Evolutionary conservation across 2,888 invertebrate genomes (phyloP), one percentile per base, ranked within the genome.

Genomic region (Melikaiella ostensackeni): DNA sequence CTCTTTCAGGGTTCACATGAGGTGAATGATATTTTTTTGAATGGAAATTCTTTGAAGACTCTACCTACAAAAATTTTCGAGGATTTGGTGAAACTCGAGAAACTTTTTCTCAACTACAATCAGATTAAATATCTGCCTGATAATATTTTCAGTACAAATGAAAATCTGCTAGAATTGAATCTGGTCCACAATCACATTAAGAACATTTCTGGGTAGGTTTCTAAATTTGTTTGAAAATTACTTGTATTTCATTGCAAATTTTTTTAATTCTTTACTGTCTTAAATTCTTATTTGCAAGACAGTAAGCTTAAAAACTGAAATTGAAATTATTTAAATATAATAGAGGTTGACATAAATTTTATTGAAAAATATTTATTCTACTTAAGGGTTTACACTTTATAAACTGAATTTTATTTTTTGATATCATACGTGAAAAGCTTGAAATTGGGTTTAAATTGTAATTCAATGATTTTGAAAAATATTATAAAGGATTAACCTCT

Each of bases 101-200:
- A 92, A 59, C 91, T 97, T 77, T 94, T 95, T 86, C 90, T 97
- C 76, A 93, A 94, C 80, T 91, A 93, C 79, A 97, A 97, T 89
- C 91, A 92, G 73, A 85, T 97, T 11, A 91, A 88, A 55, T 91
- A 90, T 33, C 89, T 96, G 76, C 93, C 94, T 24, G 93, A 94
- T 55, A 92, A 92, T 73, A 84, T 95, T 73, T 95, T 96, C 87
- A 90, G 90, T 6, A 91, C 93, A 21, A 91, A 74, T 62, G n/a
- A 1, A 1, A 76, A 57, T 21, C n/a, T 82, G 5, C 38, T 55
- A 21, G 3, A 27, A 24, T 50, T 82, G 13, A 93, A 94, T 87
- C 91, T 97, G 74, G 93, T 94, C 50, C 91, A 94, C 79, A 97
- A 97, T 90, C 92, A 92, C 30, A 89, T 96, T 57, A 91, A 90